A percentile compares a stretch with the other conserved stretches of the same genome.
Evolutionary conservation across 2,888 invertebrate species (phyloP).

Genomic region (Julus scandinavius): DNA sequence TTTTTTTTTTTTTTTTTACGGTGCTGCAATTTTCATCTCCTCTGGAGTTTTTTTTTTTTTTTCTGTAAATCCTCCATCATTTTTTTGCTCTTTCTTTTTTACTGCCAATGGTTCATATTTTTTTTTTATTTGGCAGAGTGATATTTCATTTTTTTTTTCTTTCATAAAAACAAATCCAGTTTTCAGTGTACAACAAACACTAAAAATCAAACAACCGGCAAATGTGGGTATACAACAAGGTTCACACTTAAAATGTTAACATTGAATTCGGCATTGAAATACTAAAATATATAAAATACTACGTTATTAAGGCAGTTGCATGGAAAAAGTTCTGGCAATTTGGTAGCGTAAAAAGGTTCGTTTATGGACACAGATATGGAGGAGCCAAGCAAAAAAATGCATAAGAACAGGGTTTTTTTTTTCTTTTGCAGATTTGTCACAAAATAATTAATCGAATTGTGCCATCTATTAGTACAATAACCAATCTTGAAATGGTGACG

Average conservation of each 20-base stretch:
- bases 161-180: slow-evolving; percentile 3
- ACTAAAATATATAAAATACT: slow-evolving; percentile 37
- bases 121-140: slow-evolving; percentile 18
- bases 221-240: slow-evolving; percentile 30
- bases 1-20: slow-evolving; percentile 36
- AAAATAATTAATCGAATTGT: too few species aligned
- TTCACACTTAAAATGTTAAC: slow-evolving; percentile 12
- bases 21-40: slow-evolving; percentile 12
- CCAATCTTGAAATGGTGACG: too few species aligned
- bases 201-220: slow-evolving; percentile 18
- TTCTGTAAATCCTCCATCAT: background rate
- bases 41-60: slow-evolving; percentile 17
- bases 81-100: background rate
- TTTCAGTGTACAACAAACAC: slow-evolving; percentile 26
- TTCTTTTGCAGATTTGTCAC: too few species aligned
- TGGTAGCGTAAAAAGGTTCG: background rate
- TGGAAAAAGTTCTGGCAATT: background rate
- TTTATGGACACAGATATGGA: background rate
- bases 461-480: too few species aligned
- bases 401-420: background rate
- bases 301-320: slow-evolving; percentile 26
- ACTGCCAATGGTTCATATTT: background rate
- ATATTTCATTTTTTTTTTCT: background rate
- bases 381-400: background rate
- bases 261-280: slow-evolving; percentile 4